Base-by-base conservation (phyloP, 2,113 vertebrate species). In the Vombatus ursinus region DNA sequence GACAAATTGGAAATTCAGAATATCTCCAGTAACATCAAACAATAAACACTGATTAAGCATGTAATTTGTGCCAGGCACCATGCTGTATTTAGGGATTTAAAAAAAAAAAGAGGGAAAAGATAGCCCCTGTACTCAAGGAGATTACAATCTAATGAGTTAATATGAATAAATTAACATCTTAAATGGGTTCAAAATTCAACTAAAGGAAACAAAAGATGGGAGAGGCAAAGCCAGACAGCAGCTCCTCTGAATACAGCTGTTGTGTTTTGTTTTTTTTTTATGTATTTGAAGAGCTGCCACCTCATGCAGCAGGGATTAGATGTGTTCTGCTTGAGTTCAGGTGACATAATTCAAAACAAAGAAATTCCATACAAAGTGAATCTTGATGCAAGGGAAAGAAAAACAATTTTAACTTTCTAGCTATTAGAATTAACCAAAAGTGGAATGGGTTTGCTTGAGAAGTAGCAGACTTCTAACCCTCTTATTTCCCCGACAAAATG, bases 401-500 rank as follows among this genome's bases (percentile, higher is more conserved):
- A 22, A 68, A 37, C 11, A 68, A 68, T 31, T 49, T 49, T 49
- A 68, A 44, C 19, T 44, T 37, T 9, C 57, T 37, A 68, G 31
- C 28, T 84, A 84, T 84, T 84, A 44, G 68, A 84, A 84, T 44
- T 44, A 7, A 44, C 19, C n/a, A 84, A 84, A 84, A 84, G 68
- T 84, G 19, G n/a, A 44, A 44, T 23, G 44, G 16, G 19, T 84
- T 84, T 44, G n/a, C 68, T 84, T 84, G 19, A 44, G n/a, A 8
- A 7, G 68, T 84, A 84, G 19, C 23, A 2, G 19, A 84, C n/a
- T 84, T 22, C n/a, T 44, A 44, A 44, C 37, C 16, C 16, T 22
- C 37, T 84, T 16, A 84, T 31, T 25, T 54, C 23, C 53, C 23
- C 8, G 47, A 68, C 93, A 93, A 94, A 96, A 94, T 95, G 89